Evolutionary conservation across 2,113 vertebrate species (phyloP).

Genomic region (Chloebia gouldiae): DNA sequence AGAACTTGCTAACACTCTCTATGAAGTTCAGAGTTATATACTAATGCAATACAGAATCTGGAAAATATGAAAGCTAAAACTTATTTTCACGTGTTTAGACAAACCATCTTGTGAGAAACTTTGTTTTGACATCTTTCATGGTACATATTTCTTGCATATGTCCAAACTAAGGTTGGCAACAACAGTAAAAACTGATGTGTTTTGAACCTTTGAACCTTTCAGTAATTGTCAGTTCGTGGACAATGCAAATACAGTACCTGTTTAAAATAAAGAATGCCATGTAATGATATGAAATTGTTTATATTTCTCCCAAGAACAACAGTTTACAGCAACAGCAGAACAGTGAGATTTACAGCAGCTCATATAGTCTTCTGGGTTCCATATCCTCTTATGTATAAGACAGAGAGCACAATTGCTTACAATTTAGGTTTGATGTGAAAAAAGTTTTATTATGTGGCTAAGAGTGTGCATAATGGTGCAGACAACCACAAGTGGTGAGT

Average conservation of each 20-base stretch:
- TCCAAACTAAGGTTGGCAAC: not conserved
- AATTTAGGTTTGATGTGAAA: not conserved
- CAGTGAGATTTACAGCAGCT: not conserved
- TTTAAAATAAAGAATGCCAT: slow-evolving; percentile 15
- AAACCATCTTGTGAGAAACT: not conserved
- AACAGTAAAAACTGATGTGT: not conserved
- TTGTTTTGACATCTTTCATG: not conserved
- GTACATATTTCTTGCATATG: not conserved
- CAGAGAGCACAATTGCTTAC: not conserved
- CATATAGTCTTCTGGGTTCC: not conserved
- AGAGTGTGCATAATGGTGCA: not conserved
- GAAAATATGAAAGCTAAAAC: not conserved
- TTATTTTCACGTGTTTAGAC: not conserved
- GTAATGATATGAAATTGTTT: not conserved
- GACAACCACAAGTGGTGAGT: not conserved
- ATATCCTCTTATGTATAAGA: not conserved
- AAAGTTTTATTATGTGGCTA: slow-evolving; percentile 4
- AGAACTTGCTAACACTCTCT: not conserved
- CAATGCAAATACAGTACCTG: not conserved
- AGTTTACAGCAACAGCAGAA: not conserved
- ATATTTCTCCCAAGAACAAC: not conserved
- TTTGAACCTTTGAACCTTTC: not conserved
- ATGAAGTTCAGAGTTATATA: not conserved
- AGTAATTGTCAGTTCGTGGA: not conserved
- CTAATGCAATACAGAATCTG: not conserved